Evolutionary conservation across 2,113 vertebrate species (phyloP).

Genomic region (Echinops telfairi): DNA sequence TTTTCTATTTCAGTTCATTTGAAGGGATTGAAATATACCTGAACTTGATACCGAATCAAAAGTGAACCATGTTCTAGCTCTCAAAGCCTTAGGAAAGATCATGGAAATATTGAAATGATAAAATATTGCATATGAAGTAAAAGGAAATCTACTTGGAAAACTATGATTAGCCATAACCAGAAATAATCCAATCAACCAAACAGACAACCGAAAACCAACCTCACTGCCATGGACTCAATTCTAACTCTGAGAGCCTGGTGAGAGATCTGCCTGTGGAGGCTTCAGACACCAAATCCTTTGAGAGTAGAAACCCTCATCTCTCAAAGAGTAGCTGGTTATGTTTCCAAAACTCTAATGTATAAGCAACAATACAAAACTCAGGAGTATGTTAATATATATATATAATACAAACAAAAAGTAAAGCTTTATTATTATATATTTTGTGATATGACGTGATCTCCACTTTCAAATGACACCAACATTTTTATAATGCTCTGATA

Average conservation of each 20-base stretch:
- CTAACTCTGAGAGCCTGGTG: too few relatives aligned
- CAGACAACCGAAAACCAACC: too few relatives aligned
- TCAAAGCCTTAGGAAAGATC: not conserved
- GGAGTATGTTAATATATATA: not conserved
- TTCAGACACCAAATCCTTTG: too few relatives aligned
- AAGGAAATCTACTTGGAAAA: not conserved
- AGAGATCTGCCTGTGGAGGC: too few relatives aligned
- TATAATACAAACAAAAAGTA: not conserved
- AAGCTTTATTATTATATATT: too few relatives aligned
- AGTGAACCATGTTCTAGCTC: not conserved
- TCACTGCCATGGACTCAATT: too few relatives aligned
- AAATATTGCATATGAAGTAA: not conserved
- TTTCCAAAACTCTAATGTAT: not conserved
- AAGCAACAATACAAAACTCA: not conserved
- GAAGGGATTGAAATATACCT: not conserved
- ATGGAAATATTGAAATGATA: not conserved
- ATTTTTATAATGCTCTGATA: not conserved
- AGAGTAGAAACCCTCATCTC: too few relatives aligned
- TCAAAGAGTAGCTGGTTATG: not conserved
- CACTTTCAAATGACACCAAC: not conserved
- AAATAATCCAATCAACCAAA: too few relatives aligned
- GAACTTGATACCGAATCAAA: not conserved
- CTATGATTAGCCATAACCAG: not conserved
- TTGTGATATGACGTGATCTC: not conserved
- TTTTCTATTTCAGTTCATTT: not conserved